A percentile compares a stretch with the other conserved stretches of the same genome.
phyloP scores from a whole-genome alignment of 1,140 invertebrate species.

The Teleogryllus occipitalis region DNA sequence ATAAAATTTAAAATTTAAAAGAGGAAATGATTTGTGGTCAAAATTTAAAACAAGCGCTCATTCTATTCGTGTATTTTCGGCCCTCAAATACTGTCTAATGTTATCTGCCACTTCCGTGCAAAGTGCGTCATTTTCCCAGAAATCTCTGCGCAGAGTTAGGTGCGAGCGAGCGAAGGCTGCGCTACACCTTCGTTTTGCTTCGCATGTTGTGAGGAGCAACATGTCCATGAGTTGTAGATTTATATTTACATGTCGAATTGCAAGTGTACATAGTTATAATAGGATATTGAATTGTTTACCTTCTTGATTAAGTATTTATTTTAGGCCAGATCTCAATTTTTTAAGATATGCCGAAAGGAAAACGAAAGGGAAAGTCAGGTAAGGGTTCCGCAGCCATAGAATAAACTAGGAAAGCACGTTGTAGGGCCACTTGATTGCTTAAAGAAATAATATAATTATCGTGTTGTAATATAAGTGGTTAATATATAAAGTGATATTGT shows the following conservation, averaged over 20 bases:
- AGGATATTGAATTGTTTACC: slow-evolving; percentile 24
- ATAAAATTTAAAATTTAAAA: no score
- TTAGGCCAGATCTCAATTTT: slow-evolving; percentile 19
- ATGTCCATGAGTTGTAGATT: slow-evolving; percentile 22
- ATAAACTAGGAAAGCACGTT: background rate
- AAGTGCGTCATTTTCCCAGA: slow-evolving; percentile 13
- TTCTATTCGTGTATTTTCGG: no score
- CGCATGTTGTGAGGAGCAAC: slow-evolving; percentile 21
- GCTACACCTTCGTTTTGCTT: slow-evolving; percentile 9
- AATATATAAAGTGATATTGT: background rate
- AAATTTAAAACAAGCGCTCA: no score
- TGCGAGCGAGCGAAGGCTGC: background rate
- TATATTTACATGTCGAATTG: slow-evolving; percentile 23
- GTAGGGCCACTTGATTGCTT: background rate
- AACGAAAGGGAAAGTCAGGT: slow-evolving; percentile 24
- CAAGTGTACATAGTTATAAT: slow-evolving; percentile 21
- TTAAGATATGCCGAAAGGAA: slow-evolving; percentile 23
- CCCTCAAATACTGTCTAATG: no score
- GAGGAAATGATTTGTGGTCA: no score
- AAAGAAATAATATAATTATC: background rate
- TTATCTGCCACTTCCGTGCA: background rate
- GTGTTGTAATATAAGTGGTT: background rate
- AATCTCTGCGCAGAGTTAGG: slow-evolving; percentile 7
- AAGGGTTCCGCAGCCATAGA: slow-evolving; percentile 14
- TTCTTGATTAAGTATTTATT: slow-evolving; percentile 23